Evolutionary conservation across 2,113 vertebrate genomes (phyloP).

Genomic region (Channa maculata): DNA sequence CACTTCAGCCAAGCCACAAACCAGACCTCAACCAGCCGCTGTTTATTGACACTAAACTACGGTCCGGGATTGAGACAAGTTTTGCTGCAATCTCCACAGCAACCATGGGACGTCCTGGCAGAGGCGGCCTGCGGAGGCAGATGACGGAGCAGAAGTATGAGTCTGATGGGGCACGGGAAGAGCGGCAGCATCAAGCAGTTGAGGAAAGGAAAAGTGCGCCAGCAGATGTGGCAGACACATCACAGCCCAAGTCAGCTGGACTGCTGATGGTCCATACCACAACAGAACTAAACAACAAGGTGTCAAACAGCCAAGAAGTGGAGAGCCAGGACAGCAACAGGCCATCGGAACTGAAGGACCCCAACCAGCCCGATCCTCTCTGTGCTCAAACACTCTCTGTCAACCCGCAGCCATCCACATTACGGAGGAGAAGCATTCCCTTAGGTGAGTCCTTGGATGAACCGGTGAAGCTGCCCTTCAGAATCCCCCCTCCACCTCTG

Average conservation of each 20-base stretch:
- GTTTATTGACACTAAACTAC: slow-evolving; percentile 96
- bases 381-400: slow-evolving; percentile 73
- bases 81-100: slow-evolving; percentile 81
- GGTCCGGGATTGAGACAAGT: slow-evolving; percentile 87
- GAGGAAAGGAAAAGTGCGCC: slow-evolving; percentile 91
- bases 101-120: slow-evolving; percentile 80
- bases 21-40: slow-evolving; percentile 96
- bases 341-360: slow-evolving; percentile 82
- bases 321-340: slow-evolving; percentile 77
- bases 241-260: slow-evolving; percentile 89
- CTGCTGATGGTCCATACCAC: slow-evolving; percentile 96
- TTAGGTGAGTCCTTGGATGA: slow-evolving; percentile 90
- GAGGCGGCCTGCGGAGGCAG: slow-evolving; percentile 86
- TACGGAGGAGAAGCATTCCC: slow-evolving; percentile 86
- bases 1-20: slow-evolving; percentile 83
- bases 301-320: slow-evolving; percentile 54
- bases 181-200: slow-evolving; percentile 71
- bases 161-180: slow-evolving; percentile 80
- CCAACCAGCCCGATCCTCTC: slow-evolving; percentile 78
- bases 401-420: slow-evolving; percentile 75
- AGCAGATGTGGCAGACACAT: slow-evolving; percentile 86
- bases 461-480: slow-evolving; percentile 91
- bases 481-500: slow-evolving; percentile 93
- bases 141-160: slow-evolving; percentile 93
- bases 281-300: slow-evolving; percentile 74